phyloP scores from a whole-genome alignment of 2,113 vertebrate genomes.

The Vimba vimba region DNA sequence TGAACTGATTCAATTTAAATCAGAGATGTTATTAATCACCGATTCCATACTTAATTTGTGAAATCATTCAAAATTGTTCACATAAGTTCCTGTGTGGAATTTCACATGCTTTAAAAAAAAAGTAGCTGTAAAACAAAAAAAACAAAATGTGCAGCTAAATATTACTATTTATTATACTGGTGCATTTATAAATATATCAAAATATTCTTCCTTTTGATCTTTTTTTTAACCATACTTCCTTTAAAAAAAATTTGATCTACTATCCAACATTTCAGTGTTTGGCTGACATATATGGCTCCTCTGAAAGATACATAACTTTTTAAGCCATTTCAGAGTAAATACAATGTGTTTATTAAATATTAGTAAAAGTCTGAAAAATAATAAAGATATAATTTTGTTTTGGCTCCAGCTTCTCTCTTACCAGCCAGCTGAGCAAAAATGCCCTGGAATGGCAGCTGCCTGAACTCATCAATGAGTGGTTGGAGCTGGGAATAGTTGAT shows the following conservation, averaged over 20 bases:
- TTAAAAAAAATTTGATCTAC: not conserved
- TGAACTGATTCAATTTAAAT: not conserved
- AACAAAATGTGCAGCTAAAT: too few species aligned
- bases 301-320: not conserved
- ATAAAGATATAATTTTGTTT: not conserved
- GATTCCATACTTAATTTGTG: not conserved
- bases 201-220: not conserved
- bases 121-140: too few species aligned
- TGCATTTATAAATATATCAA: not conserved
- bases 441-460: constrained; percentile 91
- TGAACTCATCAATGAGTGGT: constrained; percentile 82
- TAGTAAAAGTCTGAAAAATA: not conserved
- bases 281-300: not conserved
- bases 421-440: constrained; percentile 90
- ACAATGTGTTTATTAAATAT: not conserved
- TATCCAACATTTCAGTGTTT: not conserved
- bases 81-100: not conserved
- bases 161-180: not conserved
- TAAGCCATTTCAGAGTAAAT: not conserved
- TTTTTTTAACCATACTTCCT: not conserved
- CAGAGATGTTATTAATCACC: not conserved
- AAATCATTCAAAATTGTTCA: not conserved
- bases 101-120: not conserved
- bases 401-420: constrained; percentile 61
- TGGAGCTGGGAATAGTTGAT: constrained; percentile 78